phyloP scores from a whole-genome alignment of 2,888 invertebrate genomes.

The Pseudococcus longispinus region DNA sequence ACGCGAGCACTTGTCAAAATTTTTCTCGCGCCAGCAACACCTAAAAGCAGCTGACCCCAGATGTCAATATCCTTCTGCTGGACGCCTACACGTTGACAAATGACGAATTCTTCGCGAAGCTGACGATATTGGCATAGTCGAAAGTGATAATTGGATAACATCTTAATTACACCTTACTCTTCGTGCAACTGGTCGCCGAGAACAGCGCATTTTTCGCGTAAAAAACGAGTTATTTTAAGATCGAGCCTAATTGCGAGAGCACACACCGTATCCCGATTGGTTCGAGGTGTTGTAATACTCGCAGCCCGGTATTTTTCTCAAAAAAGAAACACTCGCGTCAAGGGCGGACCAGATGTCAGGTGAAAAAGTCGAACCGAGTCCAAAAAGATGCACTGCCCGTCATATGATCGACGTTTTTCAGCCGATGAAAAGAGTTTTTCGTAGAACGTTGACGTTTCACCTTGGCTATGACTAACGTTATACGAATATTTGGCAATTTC shows the following conservation, averaged over 20 bases:
- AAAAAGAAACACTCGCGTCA: not conserved
- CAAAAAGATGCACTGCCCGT: not conserved
- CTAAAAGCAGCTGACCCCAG: not conserved
- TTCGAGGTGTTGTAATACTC: not conserved
- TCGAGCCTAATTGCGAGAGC: not conserved
- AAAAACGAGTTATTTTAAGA: not conserved
- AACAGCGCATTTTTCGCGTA: not conserved
- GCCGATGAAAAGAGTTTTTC: not conserved
- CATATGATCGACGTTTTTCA: not conserved
- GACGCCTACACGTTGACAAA: not conserved
- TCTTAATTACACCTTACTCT: not conserved
- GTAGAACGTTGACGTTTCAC: not conserved
- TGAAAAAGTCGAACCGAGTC: not conserved
- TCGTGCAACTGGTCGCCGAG: not conserved
- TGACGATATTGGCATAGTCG: slow-evolving; percentile 5
- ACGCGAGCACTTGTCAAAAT: not conserved
- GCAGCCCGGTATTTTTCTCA: not conserved
- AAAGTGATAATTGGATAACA: slow-evolving; percentile 27
- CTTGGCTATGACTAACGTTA: not conserved
- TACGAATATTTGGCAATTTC: not conserved
- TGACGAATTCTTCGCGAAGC: not conserved
- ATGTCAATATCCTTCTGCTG: not conserved
- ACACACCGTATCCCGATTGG: not conserved
- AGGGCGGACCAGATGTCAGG: slow-evolving; percentile 4
- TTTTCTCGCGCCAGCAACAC: not conserved